Conservation (phyloP, 2,888 invertebrate species). For the Spodoptera picta region DNA sequence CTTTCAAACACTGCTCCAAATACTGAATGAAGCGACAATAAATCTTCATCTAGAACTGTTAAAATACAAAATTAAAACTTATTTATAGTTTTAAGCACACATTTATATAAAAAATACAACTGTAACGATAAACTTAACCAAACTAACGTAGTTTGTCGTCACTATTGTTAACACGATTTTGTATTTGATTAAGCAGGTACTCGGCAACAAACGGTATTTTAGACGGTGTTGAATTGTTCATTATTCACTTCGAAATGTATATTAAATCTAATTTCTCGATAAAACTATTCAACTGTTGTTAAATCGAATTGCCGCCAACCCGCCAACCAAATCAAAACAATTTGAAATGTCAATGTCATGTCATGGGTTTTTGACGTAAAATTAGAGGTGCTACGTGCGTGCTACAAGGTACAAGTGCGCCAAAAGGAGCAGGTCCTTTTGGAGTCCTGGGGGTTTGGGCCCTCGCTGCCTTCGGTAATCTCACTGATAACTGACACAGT, state of each 20-base stretch:
- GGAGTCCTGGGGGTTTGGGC: too few species aligned
- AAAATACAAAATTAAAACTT: background rate
- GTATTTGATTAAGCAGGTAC: constrained; percentile 63
- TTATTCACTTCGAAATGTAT: background rate
- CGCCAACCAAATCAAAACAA: too few species aligned
- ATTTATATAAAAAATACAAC: background rate
- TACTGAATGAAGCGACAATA: constrained; percentile 88
- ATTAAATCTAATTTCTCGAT: too few species aligned
- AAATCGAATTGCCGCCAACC: too few species aligned
- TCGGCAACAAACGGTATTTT: constrained; percentile 64
- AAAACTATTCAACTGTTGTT: too few species aligned
- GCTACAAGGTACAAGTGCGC: too few species aligned
- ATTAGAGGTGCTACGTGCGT: too few species aligned
- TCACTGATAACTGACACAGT: too few species aligned
- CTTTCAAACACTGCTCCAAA: constrained; percentile 89
- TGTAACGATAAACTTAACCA: constrained; percentile 9
- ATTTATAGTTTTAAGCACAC: background rate
- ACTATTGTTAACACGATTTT: constrained; percentile 57
- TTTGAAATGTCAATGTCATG: too few species aligned
- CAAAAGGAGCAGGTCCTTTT: too few species aligned
- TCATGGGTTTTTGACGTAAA: too few species aligned
- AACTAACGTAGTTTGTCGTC: constrained; percentile 60
- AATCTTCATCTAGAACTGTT: constrained; percentile 88
- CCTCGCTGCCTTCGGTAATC: too few species aligned
- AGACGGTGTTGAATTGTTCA: constrained; percentile 54